phyloP scores from a whole-genome alignment of 2,888 invertebrate species.

The Melieria picta region DNA sequence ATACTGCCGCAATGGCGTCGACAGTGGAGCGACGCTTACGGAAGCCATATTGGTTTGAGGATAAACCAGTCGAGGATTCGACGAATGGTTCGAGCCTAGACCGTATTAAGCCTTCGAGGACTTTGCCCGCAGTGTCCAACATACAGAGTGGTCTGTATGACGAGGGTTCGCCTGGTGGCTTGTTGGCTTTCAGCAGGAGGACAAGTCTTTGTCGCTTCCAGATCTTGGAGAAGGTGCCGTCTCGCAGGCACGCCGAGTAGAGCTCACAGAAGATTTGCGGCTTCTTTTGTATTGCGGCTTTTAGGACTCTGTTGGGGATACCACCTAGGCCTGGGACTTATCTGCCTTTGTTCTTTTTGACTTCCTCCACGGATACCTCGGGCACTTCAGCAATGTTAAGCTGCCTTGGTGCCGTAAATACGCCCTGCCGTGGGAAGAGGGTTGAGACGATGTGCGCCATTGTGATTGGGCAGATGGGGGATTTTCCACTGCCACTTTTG shows the following conservation, averaged over 20 bases:
- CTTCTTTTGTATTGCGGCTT: neutral
- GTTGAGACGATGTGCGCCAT: neutral
- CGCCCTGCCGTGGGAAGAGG: neutral
- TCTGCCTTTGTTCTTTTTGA: neutral
- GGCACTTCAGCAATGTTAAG: neutral
- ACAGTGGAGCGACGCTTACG: conserved; percentile 17
- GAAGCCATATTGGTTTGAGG: conserved; percentile 25
- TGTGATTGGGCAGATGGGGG: neutral
- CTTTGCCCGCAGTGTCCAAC: conserved; percentile 20
- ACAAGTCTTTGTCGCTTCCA: conserved; percentile 25
- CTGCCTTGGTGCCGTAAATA: neutral
- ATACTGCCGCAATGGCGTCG: conserved; percentile 6
- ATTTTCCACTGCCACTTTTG: neutral
- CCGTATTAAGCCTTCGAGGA: conserved; percentile 7
- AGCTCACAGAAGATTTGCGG: neutral
- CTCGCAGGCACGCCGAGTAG: neutral
- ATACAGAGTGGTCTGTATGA: conserved; percentile 18
- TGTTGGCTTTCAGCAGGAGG: conserved; percentile 15
- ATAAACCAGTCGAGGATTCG: neutral
- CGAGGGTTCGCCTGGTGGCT: conserved; percentile 12
- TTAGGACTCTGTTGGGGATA: neutral
- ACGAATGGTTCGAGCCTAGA: neutral
- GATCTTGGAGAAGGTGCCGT: conserved; percentile 3
- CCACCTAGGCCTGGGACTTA: conserved; percentile 1
- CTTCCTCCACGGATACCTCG: neutral